Base-by-base conservation (phyloP, 2,113 vertebrate genomes). In the Desmodus rotundus region DNA sequence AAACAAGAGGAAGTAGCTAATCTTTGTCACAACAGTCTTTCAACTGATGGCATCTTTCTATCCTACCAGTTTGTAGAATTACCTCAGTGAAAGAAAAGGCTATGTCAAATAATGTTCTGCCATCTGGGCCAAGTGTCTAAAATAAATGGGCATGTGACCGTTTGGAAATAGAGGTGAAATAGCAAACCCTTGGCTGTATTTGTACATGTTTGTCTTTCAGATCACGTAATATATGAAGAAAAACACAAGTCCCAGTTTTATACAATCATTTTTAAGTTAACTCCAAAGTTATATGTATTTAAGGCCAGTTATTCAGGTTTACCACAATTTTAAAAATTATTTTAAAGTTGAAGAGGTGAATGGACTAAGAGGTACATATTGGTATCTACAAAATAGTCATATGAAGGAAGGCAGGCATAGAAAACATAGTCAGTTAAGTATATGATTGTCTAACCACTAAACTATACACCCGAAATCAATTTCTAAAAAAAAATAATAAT, bases 201-300 rank as follows among this genome's bases (percentile, higher is more conserved):
- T 43, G 41, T 76, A 7, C 13, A 52, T 85, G 3, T 11, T 74
- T 95, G 0, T 80, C 63, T 90, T 92, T 92, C 36, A 95, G 20
- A 65, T 95, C 43, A 78, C 78, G 33, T 33, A 77, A 73, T 16
- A 20, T 36, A 19, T 43, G 52, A 56, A 93, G 33, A 85, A 95
- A 96, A 78, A 58, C 28, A 76, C 1, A 86, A 82, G 45, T 45
- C 0, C 2, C 5, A 70, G 4, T 93, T 87, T 73, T 78, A 65
- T 86, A 52, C 90, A 94, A 92, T 85, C 5, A 85, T 70, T 52
- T 96, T 94, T 89, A 68, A 28, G 19, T 82, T 84, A 83, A n/a
- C n/a, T 65, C 19, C 41, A 76, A 84, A 94, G 8, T 58, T 72
- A 54, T 74, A 43, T 6, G 6, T 89, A 58, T 86, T 84, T 92